Evolutionary conservation across 2,797 vertebrate genomes (phyloP), one percentile per base, ranked within the genome.

Genomic region (Salarias fasciatus): DNA sequence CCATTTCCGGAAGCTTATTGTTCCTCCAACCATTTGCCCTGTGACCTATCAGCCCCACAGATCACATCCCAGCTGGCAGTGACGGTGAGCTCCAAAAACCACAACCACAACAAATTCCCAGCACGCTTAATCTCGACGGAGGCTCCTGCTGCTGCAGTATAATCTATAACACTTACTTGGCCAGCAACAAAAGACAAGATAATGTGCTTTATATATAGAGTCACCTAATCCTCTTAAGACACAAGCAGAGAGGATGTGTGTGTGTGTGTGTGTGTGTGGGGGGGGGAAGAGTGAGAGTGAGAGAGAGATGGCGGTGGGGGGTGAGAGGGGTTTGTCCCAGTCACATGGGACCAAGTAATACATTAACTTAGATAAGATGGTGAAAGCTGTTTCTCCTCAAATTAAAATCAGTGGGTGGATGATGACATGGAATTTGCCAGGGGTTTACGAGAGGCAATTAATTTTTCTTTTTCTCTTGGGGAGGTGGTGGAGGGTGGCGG

Each of bases 191-290:
- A 91, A 77, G 81, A 86, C 79, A 63, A 84, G 82, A 89, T 88
- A 86, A 91, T 87, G 87, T 82, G 80, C 87, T 90, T 89, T 89
- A 86, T 87, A 85, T 79, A 84, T 62, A 85, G 83, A 88, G 85
- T 78, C 14, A 18, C 54, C 72, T 90, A 90, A 92, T 91, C 88
- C 85, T 87, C 86, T 91, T 89, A 88, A 88, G 73, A 85, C 88
- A 88, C 68, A 84, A 69, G 79, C 53, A 77, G 69, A 77, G 77
- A 71, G 80, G 69, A 75, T 77, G 59, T 64, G 18, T n/a, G n/a
- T n/a, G n/a, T n/a, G n/a, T n/a, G n/a, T n/a, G n/a, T n/a, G n/a
- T n/a, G n/a, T n/a, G n/a, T n/a, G 33, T 30, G 8, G 65, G 24
- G 9, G 36, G 10, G 11, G 11, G 1, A 4, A 11, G 36, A 38